Percentiles rank a stretch among this genome's conserved stretches.
Conservation (phyloP, 53 echinoderm and acorn worm genomes). For the Astropecten irregularis region DNA sequence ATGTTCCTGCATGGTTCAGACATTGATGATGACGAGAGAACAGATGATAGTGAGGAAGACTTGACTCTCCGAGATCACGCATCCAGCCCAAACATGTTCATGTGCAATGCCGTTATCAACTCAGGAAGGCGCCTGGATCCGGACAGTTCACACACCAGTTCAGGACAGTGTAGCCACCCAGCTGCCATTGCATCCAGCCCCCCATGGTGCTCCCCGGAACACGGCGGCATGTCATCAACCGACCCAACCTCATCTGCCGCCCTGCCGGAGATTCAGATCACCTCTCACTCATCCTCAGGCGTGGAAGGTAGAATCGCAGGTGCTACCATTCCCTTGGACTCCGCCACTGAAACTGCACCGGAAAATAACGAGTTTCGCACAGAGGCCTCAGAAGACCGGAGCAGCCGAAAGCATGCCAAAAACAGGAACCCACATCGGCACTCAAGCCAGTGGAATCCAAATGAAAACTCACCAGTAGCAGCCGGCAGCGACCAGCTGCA, state of each 20-base stretch:
- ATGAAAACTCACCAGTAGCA: neutral
- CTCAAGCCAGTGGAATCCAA: constrained; percentile 3
- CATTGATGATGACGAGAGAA: neutral
- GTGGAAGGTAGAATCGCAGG: neutral
- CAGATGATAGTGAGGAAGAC: neutral
- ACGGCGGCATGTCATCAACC: constrained; percentile 1
- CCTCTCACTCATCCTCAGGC: neutral
- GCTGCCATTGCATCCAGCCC: constrained; percentile 2
- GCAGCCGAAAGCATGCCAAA: neutral
- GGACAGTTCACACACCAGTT: neutral
- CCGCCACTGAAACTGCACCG: neutral
- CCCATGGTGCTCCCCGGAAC: neutral
- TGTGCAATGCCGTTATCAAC: neutral
- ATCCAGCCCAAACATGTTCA: neutral
- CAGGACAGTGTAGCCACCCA: neutral
- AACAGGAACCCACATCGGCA: neutral
- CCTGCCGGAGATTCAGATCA: constrained; percentile 27
- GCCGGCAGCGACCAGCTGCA: neutral
- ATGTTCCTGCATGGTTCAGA: constrained; percentile 45
- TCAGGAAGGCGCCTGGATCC: neutral
- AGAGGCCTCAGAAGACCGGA: neutral
- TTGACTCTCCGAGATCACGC: neutral
- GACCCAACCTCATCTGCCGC: constrained; percentile 39
- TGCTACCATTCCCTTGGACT: constrained; percentile 10
- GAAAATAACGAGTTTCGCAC: neutral